These are phyloP conservation scores for Sebastes wilsoni DNA, from an alignment of 2,797 vertebrate genomes.

Conservation along the genomic window DNA sequence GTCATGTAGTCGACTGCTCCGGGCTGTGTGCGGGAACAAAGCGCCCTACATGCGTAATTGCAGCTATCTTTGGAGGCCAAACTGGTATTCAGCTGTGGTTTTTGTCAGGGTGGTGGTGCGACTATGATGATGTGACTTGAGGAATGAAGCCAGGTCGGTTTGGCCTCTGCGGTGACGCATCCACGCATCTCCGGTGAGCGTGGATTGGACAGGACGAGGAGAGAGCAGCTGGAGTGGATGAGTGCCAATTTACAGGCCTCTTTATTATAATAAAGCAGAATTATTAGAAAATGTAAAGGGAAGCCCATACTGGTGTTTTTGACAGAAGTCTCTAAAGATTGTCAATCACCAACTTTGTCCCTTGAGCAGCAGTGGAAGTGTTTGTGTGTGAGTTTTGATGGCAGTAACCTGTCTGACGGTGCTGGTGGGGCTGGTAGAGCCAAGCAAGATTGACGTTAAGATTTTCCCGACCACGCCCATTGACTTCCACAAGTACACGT, in stretches of 20 bases:
- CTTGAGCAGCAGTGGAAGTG: background rate
- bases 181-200: background rate
- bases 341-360: background rate
- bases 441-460: background rate
- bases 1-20: constrained; percentile 3
- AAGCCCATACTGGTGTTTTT: background rate
- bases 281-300: background rate
- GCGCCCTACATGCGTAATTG: constrained; percentile 18
- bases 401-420: too few relatives aligned
- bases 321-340: too few relatives aligned
- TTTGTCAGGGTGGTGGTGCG: background rate
- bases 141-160: constrained; percentile 81
- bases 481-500: too few relatives aligned
- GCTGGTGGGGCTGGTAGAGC: too few relatives aligned
- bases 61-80: constrained; percentile 36
- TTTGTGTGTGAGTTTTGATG: background rate
- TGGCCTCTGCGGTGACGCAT: constrained; percentile 37
- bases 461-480: background rate
- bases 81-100: constrained; percentile 7
- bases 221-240: background rate
- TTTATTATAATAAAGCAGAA: background rate
- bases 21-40: constrained; percentile 14
- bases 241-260: background rate
- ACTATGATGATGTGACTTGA: constrained; percentile 38
- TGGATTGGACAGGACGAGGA: background rate